Evolutionary conservation across 2,888 invertebrate species (phyloP).

Genomic region (Pollenia labialis): DNA sequence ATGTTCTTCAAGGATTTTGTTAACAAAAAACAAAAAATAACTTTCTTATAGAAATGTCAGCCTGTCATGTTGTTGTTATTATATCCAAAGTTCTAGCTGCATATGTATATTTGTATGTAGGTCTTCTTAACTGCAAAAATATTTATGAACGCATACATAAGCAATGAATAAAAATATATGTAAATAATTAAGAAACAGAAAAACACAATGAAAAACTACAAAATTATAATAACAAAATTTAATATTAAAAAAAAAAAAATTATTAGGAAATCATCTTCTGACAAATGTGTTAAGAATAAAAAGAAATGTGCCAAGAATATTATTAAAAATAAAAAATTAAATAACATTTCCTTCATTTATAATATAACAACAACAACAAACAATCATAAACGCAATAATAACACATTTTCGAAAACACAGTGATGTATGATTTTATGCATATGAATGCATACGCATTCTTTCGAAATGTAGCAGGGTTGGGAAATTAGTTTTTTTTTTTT

Average conservation of each 20-base stretch:
- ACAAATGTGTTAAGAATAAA: conserved; percentile 49
- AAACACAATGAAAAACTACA: not conserved
- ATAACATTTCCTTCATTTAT: not conserved
- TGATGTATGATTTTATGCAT: not conserved
- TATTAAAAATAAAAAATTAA: conserved; percentile 20
- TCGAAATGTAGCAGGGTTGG: too few relatives aligned
- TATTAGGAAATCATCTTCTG: conserved; percentile 29
- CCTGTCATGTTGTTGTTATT: not conserved
- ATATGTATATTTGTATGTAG: not conserved
- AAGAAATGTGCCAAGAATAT: conserved; percentile 50
- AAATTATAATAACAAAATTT: conserved; percentile 36
- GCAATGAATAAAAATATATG: conserved; percentile 11
- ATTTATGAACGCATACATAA: not conserved
- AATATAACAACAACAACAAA: not conserved
- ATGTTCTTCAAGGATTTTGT: conserved; percentile 38
- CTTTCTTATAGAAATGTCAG: conserved; percentile 9
- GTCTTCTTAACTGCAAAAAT: not conserved
- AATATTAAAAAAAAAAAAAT: conserved; percentile 6
- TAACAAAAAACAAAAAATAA: conserved; percentile 6
- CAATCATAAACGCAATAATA: not conserved
- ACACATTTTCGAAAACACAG: not conserved
- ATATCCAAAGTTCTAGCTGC: not conserved
- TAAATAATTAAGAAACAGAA: conserved; percentile 43
- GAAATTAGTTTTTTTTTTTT: too few relatives aligned
- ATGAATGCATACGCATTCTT: not conserved